These are phyloP conservation scores for Cephus nigrinus DNA, from an alignment of 2,888 invertebrate species.

Conservation along the genomic window DNA sequence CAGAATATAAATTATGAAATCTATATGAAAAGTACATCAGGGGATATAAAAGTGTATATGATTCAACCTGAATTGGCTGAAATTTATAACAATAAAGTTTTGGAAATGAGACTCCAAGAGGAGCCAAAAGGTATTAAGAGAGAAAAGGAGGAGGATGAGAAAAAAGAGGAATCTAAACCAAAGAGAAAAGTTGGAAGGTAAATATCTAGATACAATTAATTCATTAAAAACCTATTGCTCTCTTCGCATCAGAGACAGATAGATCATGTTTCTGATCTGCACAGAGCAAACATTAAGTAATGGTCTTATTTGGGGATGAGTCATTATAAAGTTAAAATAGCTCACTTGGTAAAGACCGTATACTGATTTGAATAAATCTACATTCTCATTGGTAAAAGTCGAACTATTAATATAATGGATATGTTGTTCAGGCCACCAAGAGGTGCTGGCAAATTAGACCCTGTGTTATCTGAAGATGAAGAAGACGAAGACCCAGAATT, in stretches of 20 bases:
- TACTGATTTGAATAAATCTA: conserved; percentile 23
- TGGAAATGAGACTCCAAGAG: conserved; percentile 57
- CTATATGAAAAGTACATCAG: conserved; percentile 56
- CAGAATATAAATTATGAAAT: conserved; percentile 56
- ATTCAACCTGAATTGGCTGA: conserved; percentile 61
- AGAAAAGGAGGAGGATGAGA: conserved; percentile 52
- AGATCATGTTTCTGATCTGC: conserved; percentile 57
- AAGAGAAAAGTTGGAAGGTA: conserved; percentile 63
- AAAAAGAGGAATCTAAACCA: conserved; percentile 56
- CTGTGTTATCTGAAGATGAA: conserved; percentile 52
- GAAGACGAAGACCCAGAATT: conserved; percentile 67
- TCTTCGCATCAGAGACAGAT: conserved; percentile 55
- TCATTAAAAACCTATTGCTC: conserved; percentile 42
- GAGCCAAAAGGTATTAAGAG: conserved; percentile 48
- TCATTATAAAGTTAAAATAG: conserved; percentile 37
- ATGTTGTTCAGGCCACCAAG: conserved; percentile 53
- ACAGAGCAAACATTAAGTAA: conserved; percentile 57
- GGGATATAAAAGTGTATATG: conserved; percentile 61
- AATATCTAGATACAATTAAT: conserved; percentile 1
- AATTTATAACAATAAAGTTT: conserved; percentile 58
- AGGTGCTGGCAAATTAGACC: conserved; percentile 47
- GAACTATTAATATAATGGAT: neutral
- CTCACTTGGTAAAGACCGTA: conserved; percentile 59
- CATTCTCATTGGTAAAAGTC: neutral
- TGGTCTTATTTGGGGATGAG: conserved; percentile 51